Evolutionary conservation across 2,113 vertebrate species (phyloP), one percentile per base, ranked within the genome.

Genomic region (Scatophagus argus): DNA sequence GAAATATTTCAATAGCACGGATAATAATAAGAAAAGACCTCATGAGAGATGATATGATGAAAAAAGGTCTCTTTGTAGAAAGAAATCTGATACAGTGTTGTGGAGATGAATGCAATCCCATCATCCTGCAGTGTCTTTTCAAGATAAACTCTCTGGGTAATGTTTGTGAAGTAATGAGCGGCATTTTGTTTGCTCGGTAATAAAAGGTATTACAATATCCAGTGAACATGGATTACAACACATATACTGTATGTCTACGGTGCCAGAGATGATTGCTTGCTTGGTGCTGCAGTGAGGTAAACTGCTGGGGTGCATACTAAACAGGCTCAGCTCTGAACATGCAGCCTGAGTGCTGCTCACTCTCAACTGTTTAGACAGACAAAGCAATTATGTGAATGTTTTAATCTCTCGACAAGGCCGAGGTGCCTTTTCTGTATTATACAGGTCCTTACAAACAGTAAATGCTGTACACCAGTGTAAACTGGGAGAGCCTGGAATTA

Each of bases 161-260:
- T 71, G 60, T 87, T 81, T 83, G 56, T 43, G 34, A 72, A 62
- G 67, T 77, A 68, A 77, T 81, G 56, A 85, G 70, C 74, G 39
- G 47, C 31, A 51, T 73, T 81, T 67, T 81, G 73, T 81, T 85
- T 81, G 34, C 49, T 58, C 61, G 36, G 38, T 80, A 65, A 81
- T 81, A 68, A 77, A 67, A 51, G 39, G 41, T 56, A 67, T 77
- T 66, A 78, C 19, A 47, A 66, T 78, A 63, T 78, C 68, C 43
- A 78, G 69, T 34, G 49, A 70, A 78, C 74, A 66, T 66, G 70
- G 69, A 74, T 78, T 78, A 66, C 23, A 74, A 39, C 74, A 79
- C 52, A 67, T 67, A 47, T 54, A n/a, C n/a, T n/a, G n/a, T n/a
- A 67, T 81, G 81, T 79, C 66, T 75, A 67, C 60, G 58, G 60